Evolutionary conservation across 2,888 invertebrate species (phyloP).

Genomic region (Heliconius erato): DNA sequence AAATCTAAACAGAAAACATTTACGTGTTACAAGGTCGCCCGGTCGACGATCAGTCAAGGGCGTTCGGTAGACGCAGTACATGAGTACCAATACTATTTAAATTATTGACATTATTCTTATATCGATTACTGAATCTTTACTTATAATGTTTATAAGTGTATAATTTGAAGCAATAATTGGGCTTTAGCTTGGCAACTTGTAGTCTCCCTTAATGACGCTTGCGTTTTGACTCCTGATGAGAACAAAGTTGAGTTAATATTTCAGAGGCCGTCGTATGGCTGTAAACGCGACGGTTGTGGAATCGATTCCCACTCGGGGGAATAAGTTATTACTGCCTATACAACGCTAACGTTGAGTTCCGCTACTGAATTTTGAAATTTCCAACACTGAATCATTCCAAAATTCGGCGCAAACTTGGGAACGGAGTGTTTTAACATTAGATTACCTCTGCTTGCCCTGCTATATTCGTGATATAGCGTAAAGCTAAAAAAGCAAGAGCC

Average conservation of each 20-base stretch:
- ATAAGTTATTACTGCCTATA: background rate
- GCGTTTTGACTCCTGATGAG: background rate
- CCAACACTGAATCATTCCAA: background rate
- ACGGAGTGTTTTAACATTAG: background rate
- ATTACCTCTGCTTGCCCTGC: background rate
- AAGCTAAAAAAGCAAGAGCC: background rate
- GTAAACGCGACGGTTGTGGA: background rate
- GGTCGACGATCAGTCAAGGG: slow-evolving; percentile 83
- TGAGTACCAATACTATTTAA: slow-evolving; percentile 62
- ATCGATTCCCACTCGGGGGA: background rate
- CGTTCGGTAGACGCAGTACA: slow-evolving; percentile 77
- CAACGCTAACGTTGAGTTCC: background rate
- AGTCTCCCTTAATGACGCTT: background rate
- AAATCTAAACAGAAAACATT: slow-evolving; percentile 78
- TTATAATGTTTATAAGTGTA: slow-evolving; percentile 25
- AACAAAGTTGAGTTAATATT: background rate
- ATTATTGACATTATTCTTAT: slow-evolving; percentile 63
- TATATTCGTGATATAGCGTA: background rate
- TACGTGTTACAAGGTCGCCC: slow-evolving; percentile 80
- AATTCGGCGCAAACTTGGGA: background rate
- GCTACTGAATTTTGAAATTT: no score
- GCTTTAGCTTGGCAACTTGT: background rate
- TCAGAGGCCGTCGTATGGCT: background rate
- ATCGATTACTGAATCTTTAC: slow-evolving; percentile 49
- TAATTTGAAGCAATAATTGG: background rate